Evolutionary conservation across 2,113 vertebrate species (phyloP).

Genomic region (Oryzias curvinotus): DNA sequence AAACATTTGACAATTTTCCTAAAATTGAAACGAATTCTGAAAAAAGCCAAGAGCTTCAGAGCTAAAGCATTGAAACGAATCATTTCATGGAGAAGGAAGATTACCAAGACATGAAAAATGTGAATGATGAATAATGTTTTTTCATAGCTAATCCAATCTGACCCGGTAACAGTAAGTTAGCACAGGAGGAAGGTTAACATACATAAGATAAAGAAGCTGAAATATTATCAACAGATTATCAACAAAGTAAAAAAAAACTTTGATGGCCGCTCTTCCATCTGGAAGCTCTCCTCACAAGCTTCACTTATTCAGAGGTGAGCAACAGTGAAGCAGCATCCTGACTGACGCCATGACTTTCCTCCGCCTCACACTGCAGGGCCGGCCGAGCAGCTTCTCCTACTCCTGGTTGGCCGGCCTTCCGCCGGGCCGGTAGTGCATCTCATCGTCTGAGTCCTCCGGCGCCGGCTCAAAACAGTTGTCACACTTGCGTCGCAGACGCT

Average conservation of each 20-base stretch:
- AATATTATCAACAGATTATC: too few relatives aligned
- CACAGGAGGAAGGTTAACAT: too few relatives aligned
- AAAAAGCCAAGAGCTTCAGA: too few relatives aligned
- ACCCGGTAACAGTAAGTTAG: too few relatives aligned
- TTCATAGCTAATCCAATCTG: not conserved
- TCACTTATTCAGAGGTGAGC: too few relatives aligned
- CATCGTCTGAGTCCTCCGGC: slow-evolving; percentile 60
- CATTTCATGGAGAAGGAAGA: not conserved
- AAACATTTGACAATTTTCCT: not conserved
- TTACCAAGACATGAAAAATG: not conserved
- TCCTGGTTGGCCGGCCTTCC: slow-evolving; percentile 32
- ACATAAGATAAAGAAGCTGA: too few relatives aligned
- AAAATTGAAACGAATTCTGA: not conserved
- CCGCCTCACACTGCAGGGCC: slow-evolving; percentile 49
- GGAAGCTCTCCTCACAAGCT: too few relatives aligned
- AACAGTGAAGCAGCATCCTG: too few relatives aligned
- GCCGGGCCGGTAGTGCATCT: slow-evolving; percentile 50
- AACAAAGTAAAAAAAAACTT: too few relatives aligned
- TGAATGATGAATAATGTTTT: not conserved
- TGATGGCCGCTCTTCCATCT: too few relatives aligned
- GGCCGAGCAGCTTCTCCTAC: slow-evolving; percentile 20
- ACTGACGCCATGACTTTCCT: not conserved
- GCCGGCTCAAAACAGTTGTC: slow-evolving; percentile 56
- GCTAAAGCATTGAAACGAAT: too few relatives aligned
- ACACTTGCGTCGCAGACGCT: slow-evolving; percentile 72